Evolutionary conservation across 2,797 vertebrate genomes (phyloP).

Genomic region (Psittacula derbiana): DNA sequence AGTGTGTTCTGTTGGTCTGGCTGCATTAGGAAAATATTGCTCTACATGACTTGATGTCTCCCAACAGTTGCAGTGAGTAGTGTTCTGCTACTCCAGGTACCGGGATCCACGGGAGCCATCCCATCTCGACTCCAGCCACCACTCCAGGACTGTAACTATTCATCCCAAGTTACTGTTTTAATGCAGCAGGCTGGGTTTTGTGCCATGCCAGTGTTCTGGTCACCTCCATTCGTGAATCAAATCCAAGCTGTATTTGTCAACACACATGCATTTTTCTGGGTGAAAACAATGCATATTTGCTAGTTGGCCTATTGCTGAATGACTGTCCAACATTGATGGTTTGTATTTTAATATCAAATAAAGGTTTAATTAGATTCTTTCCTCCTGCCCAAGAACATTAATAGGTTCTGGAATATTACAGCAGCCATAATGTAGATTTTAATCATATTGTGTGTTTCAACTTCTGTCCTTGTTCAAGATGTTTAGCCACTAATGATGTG

Average conservation of each 20-base stretch:
- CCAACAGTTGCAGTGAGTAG: neutral
- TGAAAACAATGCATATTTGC: neutral
- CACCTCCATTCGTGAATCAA: neutral
- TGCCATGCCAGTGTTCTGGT: neutral
- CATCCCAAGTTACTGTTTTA: neutral
- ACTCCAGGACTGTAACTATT: neutral
- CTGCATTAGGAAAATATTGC: neutral
- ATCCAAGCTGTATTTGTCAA: neutral
- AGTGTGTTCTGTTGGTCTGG: neutral
- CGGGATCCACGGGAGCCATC: neutral
- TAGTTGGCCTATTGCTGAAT: conserved; percentile 23
- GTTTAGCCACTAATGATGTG: conserved; percentile 54
- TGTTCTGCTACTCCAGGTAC: neutral
- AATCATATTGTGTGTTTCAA: conserved; percentile 54
- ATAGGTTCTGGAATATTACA: conserved; percentile 57
- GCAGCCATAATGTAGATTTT: conserved; percentile 55
- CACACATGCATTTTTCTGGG: neutral
- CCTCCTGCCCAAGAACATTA: conserved; percentile 31
- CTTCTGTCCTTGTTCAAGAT: conserved; percentile 51
- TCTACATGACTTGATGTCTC: neutral
- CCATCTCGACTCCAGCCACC: neutral
- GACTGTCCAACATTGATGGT: neutral
- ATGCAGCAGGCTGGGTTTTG: neutral
- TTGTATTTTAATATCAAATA: conserved; percentile 66
- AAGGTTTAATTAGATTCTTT: conserved; percentile 67